Conservation (phyloP, 2,797 vertebrate species). For the Hypotaenidia okinawae region DNA sequence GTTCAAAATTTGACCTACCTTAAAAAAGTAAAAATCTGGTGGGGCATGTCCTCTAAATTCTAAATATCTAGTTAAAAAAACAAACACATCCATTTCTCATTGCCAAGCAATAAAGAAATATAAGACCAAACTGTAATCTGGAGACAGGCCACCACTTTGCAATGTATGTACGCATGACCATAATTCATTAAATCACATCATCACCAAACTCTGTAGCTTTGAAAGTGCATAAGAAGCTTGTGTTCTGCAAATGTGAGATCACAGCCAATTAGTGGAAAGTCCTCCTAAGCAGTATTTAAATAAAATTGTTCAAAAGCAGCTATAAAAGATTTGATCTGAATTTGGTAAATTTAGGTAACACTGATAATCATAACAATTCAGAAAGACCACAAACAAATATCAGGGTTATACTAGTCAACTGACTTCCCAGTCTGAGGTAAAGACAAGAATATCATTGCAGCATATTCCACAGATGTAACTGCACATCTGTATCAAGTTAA, state of each 20-base stretch:
- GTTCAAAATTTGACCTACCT: constrained; percentile 67
- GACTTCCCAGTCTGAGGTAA: not conserved
- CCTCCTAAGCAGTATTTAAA: not conserved
- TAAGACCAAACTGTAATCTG: constrained; percentile 47
- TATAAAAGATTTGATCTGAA: not conserved
- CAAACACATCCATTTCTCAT: constrained; percentile 72
- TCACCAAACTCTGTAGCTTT: not conserved
- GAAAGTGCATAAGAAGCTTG: not conserved
- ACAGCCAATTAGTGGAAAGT: not conserved
- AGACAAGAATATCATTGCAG: not conserved
- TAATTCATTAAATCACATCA: constrained; percentile 8
- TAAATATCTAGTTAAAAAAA: constrained; percentile 72
- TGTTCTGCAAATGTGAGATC: not conserved
- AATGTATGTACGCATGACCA: not conserved
- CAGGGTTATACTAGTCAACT: not conserved
- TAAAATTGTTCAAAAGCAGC: not conserved
- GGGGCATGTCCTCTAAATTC: constrained; percentile 69
- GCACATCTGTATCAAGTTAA: not conserved
- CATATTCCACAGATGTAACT: not conserved
- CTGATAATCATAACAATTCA: not conserved
- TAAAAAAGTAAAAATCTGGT: constrained; percentile 70
- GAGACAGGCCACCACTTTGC: constrained; percentile 46
- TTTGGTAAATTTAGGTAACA: not conserved
- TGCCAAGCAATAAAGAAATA: constrained; percentile 62
- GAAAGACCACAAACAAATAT: not conserved